Evolutionary conservation across 2,113 vertebrate genomes (phyloP).

Genomic region (Parus major): DNA sequence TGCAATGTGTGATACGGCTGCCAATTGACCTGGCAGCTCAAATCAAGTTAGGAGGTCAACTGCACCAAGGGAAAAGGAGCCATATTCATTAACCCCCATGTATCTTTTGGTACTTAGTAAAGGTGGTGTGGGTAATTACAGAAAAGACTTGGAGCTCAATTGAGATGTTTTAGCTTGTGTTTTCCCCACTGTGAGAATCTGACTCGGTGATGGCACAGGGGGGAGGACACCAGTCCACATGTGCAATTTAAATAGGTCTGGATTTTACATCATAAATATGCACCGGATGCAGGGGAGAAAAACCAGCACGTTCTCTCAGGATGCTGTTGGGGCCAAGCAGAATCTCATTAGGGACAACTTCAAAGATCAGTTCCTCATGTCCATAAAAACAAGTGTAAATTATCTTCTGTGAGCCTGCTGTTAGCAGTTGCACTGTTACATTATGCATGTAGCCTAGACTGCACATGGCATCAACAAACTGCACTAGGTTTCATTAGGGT

Average conservation of each 20-base stretch:
- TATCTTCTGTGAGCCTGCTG: conserved; percentile 82
- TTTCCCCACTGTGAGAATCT: conserved; percentile 17
- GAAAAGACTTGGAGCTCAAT: neutral
- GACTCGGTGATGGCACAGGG: neutral
- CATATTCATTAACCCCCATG: neutral
- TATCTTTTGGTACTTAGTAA: neutral
- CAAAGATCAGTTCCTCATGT: conserved; percentile 82
- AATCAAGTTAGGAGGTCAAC: neutral
- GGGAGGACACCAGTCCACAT: conserved; percentile 36
- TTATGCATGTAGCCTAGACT: conserved; percentile 78
- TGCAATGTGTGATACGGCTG: neutral
- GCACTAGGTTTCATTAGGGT: conserved; percentile 18
- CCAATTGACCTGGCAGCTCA: neutral
- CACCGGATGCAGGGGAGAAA: conserved; percentile 70
- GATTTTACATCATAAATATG: conserved; percentile 73
- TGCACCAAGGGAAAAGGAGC: neutral
- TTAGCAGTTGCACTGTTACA: conserved; percentile 78
- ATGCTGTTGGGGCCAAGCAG: conserved; percentile 79
- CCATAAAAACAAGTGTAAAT: conserved; percentile 85
- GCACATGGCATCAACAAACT: conserved; percentile 50
- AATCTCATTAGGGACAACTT: conserved; percentile 84
- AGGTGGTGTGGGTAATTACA: neutral
- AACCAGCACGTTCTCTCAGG: conserved; percentile 75
- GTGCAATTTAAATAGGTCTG: conserved; percentile 66
- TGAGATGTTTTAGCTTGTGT: neutral